Evolutionary conservation across 2,797 vertebrate species (phyloP).

Genomic region (Miichthys miiuy): DNA sequence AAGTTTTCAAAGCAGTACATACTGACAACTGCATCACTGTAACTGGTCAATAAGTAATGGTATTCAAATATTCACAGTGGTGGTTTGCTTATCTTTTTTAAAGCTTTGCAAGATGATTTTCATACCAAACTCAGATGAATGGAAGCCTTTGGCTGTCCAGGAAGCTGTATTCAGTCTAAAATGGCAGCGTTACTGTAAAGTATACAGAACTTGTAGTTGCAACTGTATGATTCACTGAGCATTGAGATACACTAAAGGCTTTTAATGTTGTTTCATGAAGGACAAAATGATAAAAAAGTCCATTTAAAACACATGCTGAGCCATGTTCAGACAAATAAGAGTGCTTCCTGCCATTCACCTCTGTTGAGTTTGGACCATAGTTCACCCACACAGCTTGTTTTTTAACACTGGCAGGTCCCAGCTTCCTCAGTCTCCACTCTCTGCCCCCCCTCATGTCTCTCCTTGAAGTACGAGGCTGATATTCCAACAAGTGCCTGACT

Average conservation of each 20-base stretch:
- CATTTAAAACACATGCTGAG: neutral
- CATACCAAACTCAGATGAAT: neutral
- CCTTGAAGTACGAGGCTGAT: conserved; percentile 36
- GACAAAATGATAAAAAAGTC: neutral
- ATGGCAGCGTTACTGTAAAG: neutral
- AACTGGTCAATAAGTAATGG: neutral
- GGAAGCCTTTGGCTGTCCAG: neutral
- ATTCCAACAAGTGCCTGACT: conserved; percentile 65
- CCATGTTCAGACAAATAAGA: neutral
- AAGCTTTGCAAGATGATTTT: conserved; percentile 9
- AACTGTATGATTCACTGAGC: neutral
- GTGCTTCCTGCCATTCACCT: neutral
- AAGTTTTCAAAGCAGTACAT: neutral
- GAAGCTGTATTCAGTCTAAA: neutral
- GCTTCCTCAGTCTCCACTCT: conserved; percentile 39
- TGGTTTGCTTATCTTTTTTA: neutral
- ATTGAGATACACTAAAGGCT: neutral
- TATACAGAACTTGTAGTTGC: too few species aligned
- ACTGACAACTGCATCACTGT: conserved; percentile 6
- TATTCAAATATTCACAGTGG: neutral
- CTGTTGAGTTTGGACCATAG: conserved; percentile 12
- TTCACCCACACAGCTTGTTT: conserved; percentile 50
- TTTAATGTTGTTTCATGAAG: neutral
- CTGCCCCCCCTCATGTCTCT: conserved; percentile 1
- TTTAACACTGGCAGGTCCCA: conserved; percentile 61